These are phyloP conservation scores for Thymelicus lineola DNA, from an alignment of 2,888 invertebrate species.

Conservation along the genomic window DNA sequence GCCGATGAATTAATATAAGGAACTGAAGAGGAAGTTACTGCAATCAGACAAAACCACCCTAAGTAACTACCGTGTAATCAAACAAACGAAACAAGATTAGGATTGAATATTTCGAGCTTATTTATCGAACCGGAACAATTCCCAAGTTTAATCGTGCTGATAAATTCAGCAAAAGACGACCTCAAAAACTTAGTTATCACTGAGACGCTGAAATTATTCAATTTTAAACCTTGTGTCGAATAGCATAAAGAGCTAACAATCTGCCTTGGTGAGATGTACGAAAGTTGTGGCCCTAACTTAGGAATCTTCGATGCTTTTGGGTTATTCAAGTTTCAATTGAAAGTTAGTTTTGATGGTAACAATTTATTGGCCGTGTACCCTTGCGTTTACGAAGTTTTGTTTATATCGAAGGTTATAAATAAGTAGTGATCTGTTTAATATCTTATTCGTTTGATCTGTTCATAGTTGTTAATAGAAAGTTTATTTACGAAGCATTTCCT, in stretches of 20 bases:
- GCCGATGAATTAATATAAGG: no score
- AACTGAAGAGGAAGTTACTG: background rate
- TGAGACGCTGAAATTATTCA: background rate
- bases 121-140: slow-evolving; percentile 19
- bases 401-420: slow-evolving; percentile 7
- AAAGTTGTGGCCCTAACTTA: slow-evolving; percentile 8
- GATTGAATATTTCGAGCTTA: slow-evolving; percentile 15
- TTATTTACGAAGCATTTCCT: no score
- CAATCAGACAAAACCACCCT: background rate
- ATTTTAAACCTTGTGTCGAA: background rate
- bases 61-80: background rate
- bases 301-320: slow-evolving; percentile 12
- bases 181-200: slow-evolving; percentile 11
- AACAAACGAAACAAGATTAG: slow-evolving; percentile 3
- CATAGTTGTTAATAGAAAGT: background rate
- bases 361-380: slow-evolving; percentile 21
- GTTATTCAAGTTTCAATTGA: slow-evolving; percentile 29
- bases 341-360: slow-evolving; percentile 27
- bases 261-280: background rate
- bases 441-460: background rate
- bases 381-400: slow-evolving; percentile 27
- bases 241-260: background rate
- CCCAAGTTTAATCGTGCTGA: slow-evolving; percentile 27
- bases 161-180: slow-evolving; percentile 29
- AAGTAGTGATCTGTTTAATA: background rate